Percentiles rank a stretch among this genome's conserved stretches.
Conservation (phyloP, 2,797 vertebrate species). For the Echeneis naucrates region DNA sequence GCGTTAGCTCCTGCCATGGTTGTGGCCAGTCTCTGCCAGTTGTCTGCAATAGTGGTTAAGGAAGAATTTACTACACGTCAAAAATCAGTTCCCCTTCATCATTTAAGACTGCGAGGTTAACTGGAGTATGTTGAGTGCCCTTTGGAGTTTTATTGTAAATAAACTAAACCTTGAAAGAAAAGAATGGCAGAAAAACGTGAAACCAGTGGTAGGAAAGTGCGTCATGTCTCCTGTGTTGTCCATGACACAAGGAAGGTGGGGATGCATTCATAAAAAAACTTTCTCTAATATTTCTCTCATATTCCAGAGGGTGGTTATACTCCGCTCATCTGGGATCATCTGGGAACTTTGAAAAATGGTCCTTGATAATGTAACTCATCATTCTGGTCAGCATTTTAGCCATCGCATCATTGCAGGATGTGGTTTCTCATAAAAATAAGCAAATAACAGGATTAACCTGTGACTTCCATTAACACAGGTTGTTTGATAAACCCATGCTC, state of each 20-base stretch:
- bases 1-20: conserved; percentile 15
- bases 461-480: not conserved
- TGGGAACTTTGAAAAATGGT: not conserved
- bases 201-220: not conserved
- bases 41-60: not conserved
- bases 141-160: conserved; percentile 1
- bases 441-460: not conserved
- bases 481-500: not conserved
- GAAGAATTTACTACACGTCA: conserved; percentile 8
- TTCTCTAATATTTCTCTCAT: not conserved
- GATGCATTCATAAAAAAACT: not conserved
- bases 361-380: not conserved
- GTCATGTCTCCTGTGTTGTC: not conserved
- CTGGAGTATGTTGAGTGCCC: not conserved
- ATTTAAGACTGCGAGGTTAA: not conserved
- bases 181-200: not conserved
- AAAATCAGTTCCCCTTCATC: not conserved
- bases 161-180: not conserved
- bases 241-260: not conserved
- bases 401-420: not conserved
- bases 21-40: not conserved
- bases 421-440: not conserved
- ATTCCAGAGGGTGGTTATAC: not conserved
- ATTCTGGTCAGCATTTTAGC: not conserved
- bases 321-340: not conserved